phyloP scores from a whole-genome alignment of 2,888 invertebrate species.

The Eurytoma adleriae region DNA sequence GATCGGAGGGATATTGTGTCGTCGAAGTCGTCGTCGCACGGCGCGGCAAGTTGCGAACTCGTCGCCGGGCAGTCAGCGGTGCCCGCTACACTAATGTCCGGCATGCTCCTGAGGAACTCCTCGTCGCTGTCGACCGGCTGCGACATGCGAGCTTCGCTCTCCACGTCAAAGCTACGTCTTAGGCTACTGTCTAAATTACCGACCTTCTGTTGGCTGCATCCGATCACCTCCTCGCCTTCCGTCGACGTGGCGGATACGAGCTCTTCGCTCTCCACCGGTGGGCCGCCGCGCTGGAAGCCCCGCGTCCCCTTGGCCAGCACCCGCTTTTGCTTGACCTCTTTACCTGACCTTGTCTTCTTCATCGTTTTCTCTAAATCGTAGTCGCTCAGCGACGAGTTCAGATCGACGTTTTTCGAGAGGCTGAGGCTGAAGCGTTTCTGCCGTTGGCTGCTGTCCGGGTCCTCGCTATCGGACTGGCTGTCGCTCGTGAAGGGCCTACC shows the following conservation, averaged over 20 bases:
- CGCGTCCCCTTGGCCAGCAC: constrained; percentile 1
- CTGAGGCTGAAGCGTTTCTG: constrained; percentile 47
- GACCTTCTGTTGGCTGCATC: constrained; percentile 25
- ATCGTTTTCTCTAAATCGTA: constrained; percentile 4
- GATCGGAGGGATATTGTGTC: background rate
- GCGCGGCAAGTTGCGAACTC: constrained; percentile 50
- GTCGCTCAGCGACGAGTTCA: constrained; percentile 31
- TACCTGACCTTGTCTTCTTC: background rate
- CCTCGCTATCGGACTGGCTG: constrained; percentile 39
- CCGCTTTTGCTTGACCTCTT: background rate
- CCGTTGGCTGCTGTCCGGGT: background rate
- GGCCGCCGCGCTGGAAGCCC: constrained; percentile 42
- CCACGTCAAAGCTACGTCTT: background rate
- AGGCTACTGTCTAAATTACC: constrained; percentile 23
- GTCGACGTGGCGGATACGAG: constrained; percentile 34
- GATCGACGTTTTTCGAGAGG: constrained; percentile 31
- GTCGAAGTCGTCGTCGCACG: constrained; percentile 42
- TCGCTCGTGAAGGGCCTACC: constrained; percentile 37
- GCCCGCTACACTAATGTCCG: constrained; percentile 66
- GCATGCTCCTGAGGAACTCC: constrained; percentile 65
- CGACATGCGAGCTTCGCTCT: background rate
- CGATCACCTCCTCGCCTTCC: constrained; percentile 16
- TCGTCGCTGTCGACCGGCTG: constrained; percentile 42
- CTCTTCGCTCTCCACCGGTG: constrained; percentile 33
- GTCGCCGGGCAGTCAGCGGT: constrained; percentile 57